A percentile compares a stretch with the other conserved stretches of the same genome.
phyloP scores from a whole-genome alignment of 2,113 vertebrate species.

The Colossoma macropomum region DNA sequence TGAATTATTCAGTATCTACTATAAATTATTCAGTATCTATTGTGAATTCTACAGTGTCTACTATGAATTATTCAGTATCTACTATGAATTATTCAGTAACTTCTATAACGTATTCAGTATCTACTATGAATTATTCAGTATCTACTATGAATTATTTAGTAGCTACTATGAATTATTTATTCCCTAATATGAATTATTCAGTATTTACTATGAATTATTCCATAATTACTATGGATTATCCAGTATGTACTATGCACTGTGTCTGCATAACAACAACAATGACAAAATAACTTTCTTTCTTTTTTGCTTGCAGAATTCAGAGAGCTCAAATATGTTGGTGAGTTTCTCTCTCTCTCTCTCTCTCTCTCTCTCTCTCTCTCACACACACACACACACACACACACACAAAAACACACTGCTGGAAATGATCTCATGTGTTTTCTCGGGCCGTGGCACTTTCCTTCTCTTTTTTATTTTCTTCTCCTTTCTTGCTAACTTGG shows the following conservation, averaged over 20 bases:
- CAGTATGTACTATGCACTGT: no score
- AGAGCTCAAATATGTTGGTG: slow-evolving; percentile 63
- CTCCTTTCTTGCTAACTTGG: slow-evolving; percentile 34
- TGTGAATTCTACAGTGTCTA: not conserved
- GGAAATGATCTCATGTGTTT: slow-evolving; percentile 56
- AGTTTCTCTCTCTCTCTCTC: slow-evolving; percentile 52
- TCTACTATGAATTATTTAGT: no score
- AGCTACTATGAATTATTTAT: not conserved
- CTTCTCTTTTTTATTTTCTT: slow-evolving; percentile 58
- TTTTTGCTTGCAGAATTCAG: slow-evolving; percentile 62
- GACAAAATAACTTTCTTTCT: not conserved
- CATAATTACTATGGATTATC: no score
- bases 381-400: slow-evolving; percentile 25
- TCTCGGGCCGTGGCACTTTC: slow-evolving; percentile 4
- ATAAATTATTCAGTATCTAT: no score
- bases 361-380: not conserved
- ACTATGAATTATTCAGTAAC: not conserved
- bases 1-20: no score
- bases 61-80: not conserved
- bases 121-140: not conserved
- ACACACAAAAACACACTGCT: slow-evolving; percentile 43
- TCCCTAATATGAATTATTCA: not conserved
- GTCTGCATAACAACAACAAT: not conserved
- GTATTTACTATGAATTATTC: no score
- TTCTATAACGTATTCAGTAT: not conserved